Evolutionary conservation across 1,140 invertebrate species (phyloP), one percentile per base, ranked within the genome.

Genomic region (Halotydeus destructor): DNA sequence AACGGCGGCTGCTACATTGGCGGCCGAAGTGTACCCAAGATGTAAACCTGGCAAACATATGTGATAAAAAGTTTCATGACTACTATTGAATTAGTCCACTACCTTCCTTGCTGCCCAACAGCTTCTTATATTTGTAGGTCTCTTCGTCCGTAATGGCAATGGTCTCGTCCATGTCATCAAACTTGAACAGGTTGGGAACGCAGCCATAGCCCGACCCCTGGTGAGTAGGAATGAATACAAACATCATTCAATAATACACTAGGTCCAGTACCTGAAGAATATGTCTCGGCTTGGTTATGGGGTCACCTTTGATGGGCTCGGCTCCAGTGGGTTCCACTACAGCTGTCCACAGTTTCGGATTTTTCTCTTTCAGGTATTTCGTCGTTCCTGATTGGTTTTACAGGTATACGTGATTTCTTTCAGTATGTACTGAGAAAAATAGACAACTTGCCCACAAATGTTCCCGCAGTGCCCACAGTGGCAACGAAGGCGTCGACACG

Each of bases 381-480:
- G 39, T 28, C 3, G 33, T 27, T 25, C 48, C 48, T n/a, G n/a
- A n/a, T n/a, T n/a, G n/a, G n/a, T n/a, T n/a, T n/a, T n/a, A n/a
- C n/a, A n/a, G n/a, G 12, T n/a, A 8, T 6, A 39, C 18, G n/a
- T n/a, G n/a, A n/a, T n/a, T n/a, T n/a, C n/a, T n/a, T n/a, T n/a
- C n/a, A n/a, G n/a, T n/a, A n/a, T n/a, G n/a, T n/a, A n/a, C n/a
- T n/a, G n/a, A n/a, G n/a, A n/a, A n/a, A n/a, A n/a, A n/a, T n/a
- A n/a, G n/a, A n/a, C n/a, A n/a, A n/a, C n/a, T n/a, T n/a, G n/a
- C n/a, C n/a, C 2, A 30, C 28, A 27, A 47, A 47, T 1, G 51
- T 51, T 5, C 54, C 54, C 1, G 49, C 51, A 4, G 54, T 55
- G 9, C 54, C 54, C n/a, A 53, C 48, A 3, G 46, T 48, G 12